Evolutionary conservation across 2,113 vertebrate species (phyloP), one percentile per base, ranked within the genome.

Genomic region (Pelecanoides urinatrix): DNA sequence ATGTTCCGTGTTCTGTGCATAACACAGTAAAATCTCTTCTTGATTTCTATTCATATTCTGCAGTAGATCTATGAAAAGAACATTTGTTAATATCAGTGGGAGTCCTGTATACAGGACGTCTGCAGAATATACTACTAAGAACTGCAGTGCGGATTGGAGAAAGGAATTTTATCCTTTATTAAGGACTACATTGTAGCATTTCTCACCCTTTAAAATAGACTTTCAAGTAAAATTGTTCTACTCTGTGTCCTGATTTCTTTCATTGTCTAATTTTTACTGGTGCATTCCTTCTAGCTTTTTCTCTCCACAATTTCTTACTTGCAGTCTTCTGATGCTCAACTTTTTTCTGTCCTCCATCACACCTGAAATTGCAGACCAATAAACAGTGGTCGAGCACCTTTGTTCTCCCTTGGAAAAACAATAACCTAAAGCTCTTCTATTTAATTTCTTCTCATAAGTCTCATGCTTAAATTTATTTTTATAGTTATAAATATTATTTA

Each of bases 31-130:
- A 77, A n/a, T 72, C 29, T 61, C 7, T 56, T 66, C 45, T 29
- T 91, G 55, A 94, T 93, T 93, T 95, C 87, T 82, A 91, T 91
- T 94, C 91, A 87, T 67, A 78, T 82, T 68, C 76, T 92, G 34
- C 19, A 82, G 59, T 42, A 72, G 47, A 76, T 88, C 77, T 47
- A 49, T 87, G 80, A 95, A 87, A 87, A 85, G 77, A 56, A 22
- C 40, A 73, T 76, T 88, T 85, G 82, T 85, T 85, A 72, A 34
- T 72, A 92, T 73, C 93, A 93, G 65, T 66, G 36, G 87, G 84
- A 85, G 74, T 40, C 58, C 70, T 85, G 15, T 70, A 74, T 45
- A 63, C n/a, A 73, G 38, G 68, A 47, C 25, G 68, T 42, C 13
- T 88, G 53, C 38, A 87, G 66, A 92, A 97, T 82, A 49, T 53